Conservation (phyloP, 2,888 invertebrate species). For the Oligia strigilis region DNA sequence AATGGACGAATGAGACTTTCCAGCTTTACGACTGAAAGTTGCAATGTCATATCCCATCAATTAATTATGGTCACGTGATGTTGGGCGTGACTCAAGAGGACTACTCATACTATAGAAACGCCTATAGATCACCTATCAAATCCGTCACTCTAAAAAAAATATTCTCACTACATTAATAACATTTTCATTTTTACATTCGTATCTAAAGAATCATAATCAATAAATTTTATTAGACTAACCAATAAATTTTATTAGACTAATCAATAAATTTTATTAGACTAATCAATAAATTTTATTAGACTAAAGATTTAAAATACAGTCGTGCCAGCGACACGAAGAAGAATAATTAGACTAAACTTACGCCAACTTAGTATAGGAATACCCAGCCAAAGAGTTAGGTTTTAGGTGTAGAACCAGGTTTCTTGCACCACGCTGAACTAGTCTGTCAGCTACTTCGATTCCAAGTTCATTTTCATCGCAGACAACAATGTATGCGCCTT, state of each 20-base stretch:
- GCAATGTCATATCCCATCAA: background rate
- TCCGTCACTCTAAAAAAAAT: too few species aligned
- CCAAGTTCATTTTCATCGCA: constrained; percentile 63
- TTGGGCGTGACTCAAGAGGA: background rate
- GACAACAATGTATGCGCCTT: constrained; percentile 40
- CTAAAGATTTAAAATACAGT: too few species aligned
- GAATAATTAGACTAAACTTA: constrained; percentile 27
- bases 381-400: constrained; percentile 18
- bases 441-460: constrained; percentile 43
- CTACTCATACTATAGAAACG: too few species aligned
- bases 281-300: too few species aligned
- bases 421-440: constrained; percentile 42
- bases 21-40: too few species aligned
- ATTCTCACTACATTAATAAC: too few species aligned
- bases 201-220: background rate
- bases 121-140: too few species aligned
- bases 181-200: background rate
- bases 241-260: too few species aligned
- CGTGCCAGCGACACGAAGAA: too few species aligned
- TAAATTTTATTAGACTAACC: too few species aligned
- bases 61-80: background rate
- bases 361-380: constrained; percentile 33
- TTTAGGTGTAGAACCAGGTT: constrained; percentile 34
- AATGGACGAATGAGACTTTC: too few species aligned
- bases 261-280: too few species aligned